These are phyloP conservation scores for Stenurella melanura DNA, from an alignment of 2,888 invertebrate species.

Conservation along the genomic window DNA sequence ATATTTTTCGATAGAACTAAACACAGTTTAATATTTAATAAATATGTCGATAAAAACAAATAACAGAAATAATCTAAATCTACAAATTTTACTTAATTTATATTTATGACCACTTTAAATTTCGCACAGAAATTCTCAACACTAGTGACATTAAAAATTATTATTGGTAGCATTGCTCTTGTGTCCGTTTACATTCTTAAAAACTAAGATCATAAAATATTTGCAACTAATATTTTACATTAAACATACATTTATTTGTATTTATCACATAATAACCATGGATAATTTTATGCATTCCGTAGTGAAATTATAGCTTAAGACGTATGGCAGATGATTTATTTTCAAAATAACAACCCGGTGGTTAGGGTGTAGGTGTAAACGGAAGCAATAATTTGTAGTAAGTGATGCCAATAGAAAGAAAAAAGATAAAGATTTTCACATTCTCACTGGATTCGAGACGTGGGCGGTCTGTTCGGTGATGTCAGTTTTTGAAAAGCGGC, in stretches of 20 bases:
- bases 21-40: not conserved
- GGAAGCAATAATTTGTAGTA: not conserved
- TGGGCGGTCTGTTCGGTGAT: not conserved
- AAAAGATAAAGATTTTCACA: no score
- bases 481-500: conserved; percentile 7
- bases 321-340: no score
- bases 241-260: no score
- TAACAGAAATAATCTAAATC: not conserved
- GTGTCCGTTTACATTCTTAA: no score
- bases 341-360: no score
- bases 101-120: not conserved
- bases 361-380: no score
- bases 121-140: not conserved
- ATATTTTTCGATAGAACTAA: not conserved
- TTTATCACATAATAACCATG: no score
- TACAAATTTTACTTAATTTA: not conserved
- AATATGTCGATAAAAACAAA: not conserved
- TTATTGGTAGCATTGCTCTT: not conserved
- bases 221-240: no score
- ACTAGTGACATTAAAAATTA: not conserved
- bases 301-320: no score
- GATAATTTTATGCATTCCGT: no score
- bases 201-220: no score
- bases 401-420: not conserved
- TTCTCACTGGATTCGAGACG: no score